A percentile compares a stretch with the other conserved stretches of the same genome.
Evolutionary conservation across 2,113 vertebrate species (phyloP).

Genomic region (Anthoscopus minutus): DNA sequence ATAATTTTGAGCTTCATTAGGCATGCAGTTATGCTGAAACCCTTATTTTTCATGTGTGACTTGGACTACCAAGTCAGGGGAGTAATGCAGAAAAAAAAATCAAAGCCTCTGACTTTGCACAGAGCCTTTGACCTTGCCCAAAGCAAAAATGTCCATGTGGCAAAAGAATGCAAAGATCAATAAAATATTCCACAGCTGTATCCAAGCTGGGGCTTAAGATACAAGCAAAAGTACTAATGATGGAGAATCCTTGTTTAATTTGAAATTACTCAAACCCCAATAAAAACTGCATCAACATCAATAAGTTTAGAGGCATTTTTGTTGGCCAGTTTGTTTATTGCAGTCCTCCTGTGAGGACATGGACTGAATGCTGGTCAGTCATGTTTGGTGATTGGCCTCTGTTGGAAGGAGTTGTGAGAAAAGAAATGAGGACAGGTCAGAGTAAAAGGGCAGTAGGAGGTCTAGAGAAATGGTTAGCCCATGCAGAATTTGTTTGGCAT

Average conservation of each 20-base stretch:
- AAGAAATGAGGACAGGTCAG: background rate
- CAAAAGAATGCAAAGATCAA: background rate
- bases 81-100: accelerated
- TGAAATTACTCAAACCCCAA: background rate
- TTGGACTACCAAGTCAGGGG: background rate
- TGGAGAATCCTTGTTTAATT: background rate
- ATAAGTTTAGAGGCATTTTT: background rate
- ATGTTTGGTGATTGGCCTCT: background rate
- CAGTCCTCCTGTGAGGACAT: background rate
- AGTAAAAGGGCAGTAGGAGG: background rate
- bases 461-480: background rate
- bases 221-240: background rate
- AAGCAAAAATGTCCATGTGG: background rate
- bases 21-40: background rate
- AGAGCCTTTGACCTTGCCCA: background rate
- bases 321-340: background rate
- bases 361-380: background rate
- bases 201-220: background rate
- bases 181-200: background rate
- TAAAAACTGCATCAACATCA: background rate
- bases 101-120: background rate
- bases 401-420: background rate
- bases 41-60: background rate
- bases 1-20: slow-evolving; percentile 12
- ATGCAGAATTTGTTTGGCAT: background rate